Evolutionary conservation across 1,140 invertebrate genomes (phyloP), one percentile per base, ranked within the genome.

Genomic region (Galleria mellonella): DNA sequence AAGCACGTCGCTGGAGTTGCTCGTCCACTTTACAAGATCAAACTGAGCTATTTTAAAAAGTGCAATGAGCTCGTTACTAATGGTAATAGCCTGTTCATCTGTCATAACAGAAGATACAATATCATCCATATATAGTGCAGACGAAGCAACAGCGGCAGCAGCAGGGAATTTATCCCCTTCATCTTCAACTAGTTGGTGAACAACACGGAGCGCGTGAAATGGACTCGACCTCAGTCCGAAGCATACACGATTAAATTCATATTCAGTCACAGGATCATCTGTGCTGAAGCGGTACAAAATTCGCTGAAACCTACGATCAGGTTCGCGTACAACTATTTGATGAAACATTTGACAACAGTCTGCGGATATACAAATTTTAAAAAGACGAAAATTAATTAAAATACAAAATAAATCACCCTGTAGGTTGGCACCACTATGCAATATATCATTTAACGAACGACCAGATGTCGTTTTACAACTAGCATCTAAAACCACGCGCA

Each of bases 211-310:
- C 0, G 79, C 71, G 6, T 70, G 44, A 47, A 58, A 83, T 5
- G 79, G 63, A 2, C 65, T 60, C 2, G 54, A 56, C 17, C 52
- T 51, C 12, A 62, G 58, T 1, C 82, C 77, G 55, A 78, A 85
- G 0, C 70, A 72, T 0, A 82, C 70, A 1, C 72, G 71, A 4
- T 38, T 55, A 9, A 77, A 43, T 29, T 52, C 10, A 55, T 59
- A 83, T 13, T 41, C 43, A 6, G 31, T 0, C 2, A 66, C 31
- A 0, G 44, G 33, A 8, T 61, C 14, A 30, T 49, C 30, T 6
- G 30, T 10, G 9, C 42, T 28, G 10, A 43, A 47, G 36, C 65
- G 36, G 66, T 72, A 86, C 4, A 83, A 13, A 15, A 83, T 53
- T 33, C 32, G 9, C 14, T 17, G 14, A 43, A 29, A 47, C 9